Evolutionary conservation across 2,888 invertebrate genomes (phyloP), one percentile per base, ranked within the genome.

Genomic region (Ptilodon capucinus): DNA sequence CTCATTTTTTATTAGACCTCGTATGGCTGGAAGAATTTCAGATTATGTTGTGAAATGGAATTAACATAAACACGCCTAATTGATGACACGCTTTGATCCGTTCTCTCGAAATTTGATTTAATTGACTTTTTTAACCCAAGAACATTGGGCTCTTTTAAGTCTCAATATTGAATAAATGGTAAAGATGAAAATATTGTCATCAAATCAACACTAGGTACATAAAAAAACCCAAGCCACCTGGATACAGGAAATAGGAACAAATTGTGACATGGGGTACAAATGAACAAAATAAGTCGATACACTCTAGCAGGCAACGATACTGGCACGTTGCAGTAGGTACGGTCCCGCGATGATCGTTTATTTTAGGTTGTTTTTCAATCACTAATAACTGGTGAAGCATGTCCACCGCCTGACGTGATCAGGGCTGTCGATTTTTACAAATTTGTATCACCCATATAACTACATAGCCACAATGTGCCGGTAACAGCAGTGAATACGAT

Each of bases 341-440:
- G 59, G 68, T 72, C 73, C 68, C 69, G 66, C 67, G 74, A 76
- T 74, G 75, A 77, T 76, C 78, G 69, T 74, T 75, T 74, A 76
- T 74, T 81, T 79, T 64, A 61, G 58, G 74, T 76, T 66, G 71
- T 77, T 84, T 79, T 82, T 81, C 75, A 74, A 82, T 83, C 76
- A 72, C 71, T 77, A 73, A 74, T 64, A 71, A 46, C 59, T 71
- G 74, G 61, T 84, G 78, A 70, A 77, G 85, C 87, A 80, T 81
- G 71, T 73, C 82, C 57, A 64, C 58, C 54, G 71, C 63, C 57
- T 62, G 58, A 66, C 60, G 53, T 57, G 55, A 60, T 60, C 71
- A 76, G 75, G 73, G 73, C 43, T 76, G 71, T 21, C 56, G 49
- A 42, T 30, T 23, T 44, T 42, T 42, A 19, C 21, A 34, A 13